These are phyloP conservation scores for Lagria hirta DNA, from an alignment of 2,888 invertebrate species.

Conservation along the genomic window DNA sequence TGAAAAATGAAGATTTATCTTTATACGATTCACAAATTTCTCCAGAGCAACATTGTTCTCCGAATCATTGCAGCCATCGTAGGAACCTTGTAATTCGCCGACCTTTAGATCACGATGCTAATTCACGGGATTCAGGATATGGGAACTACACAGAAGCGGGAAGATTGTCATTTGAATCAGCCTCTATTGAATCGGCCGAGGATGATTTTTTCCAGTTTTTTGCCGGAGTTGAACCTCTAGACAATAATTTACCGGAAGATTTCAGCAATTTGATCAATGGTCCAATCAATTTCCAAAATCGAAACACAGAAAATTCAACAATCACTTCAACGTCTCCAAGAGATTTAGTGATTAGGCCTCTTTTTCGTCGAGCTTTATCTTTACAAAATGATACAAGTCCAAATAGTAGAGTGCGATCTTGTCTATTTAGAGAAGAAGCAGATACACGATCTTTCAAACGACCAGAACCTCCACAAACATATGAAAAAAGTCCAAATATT, in stretches of 20 bases:
- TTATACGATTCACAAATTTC: constrained; percentile 50
- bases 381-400: constrained; percentile 52
- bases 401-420: constrained; percentile 54
- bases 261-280: constrained; percentile 62
- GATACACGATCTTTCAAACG: constrained; percentile 62
- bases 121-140: constrained; percentile 64
- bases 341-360: constrained; percentile 47
- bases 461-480: constrained; percentile 62
- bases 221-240: constrained; percentile 61
- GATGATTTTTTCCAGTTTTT: constrained; percentile 69
- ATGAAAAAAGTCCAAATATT: constrained; percentile 50
- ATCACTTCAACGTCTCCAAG: constrained; percentile 46
- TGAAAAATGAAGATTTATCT: constrained; percentile 48
- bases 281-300: constrained; percentile 48
- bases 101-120: constrained; percentile 58
- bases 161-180: constrained; percentile 54
- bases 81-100: constrained; percentile 42
- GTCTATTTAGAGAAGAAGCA: constrained; percentile 53
- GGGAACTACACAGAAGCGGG: constrained; percentile 42
- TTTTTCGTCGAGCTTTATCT: constrained; percentile 57
- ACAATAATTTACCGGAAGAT: constrained; percentile 59
- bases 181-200: constrained; percentile 63
- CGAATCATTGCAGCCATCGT: constrained; percentile 41
- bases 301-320: constrained; percentile 21
- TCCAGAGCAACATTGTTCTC: constrained; percentile 42